Percentiles rank a stretch among this genome's conserved stretches.
Conservation (phyloP, 2,113 vertebrate species). For the Ciconia boyciana region DNA sequence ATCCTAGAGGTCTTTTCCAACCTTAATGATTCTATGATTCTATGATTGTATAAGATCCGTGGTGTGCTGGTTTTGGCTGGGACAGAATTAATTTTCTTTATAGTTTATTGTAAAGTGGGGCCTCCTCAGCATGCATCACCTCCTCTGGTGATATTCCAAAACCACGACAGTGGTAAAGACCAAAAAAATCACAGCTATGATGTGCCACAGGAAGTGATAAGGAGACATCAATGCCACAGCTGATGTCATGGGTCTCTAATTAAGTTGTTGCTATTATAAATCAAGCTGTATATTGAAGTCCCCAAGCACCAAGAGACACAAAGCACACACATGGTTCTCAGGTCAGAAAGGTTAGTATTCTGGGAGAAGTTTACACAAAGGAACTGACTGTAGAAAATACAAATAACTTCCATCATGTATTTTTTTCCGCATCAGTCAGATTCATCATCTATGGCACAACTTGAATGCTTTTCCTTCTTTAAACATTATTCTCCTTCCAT, state of each 20-base stretch:
- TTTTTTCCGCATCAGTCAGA: not conserved
- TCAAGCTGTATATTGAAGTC: not conserved
- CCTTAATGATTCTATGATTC: no score
- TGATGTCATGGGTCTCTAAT: not conserved
- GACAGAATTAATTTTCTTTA: no score
- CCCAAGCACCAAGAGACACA: not conserved
- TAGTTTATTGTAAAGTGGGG: no score
- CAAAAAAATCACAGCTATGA: not conserved
- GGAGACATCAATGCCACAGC: not conserved
- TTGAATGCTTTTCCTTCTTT: not conserved
- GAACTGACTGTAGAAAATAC: not conserved
- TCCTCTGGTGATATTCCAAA: no score
- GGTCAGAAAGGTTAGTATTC: not conserved
- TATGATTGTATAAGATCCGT: no score
- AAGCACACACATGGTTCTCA: not conserved
- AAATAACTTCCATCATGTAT: not conserved
- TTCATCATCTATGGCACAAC: not conserved
- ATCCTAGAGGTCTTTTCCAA: no score
- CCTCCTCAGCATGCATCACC: no score
- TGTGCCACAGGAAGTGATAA: not conserved
- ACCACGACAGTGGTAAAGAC: not conserved
- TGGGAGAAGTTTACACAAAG: not conserved
- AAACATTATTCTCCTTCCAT: not conserved
- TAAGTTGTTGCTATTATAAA: not conserved
- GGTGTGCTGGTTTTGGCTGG: no score